Conservation (phyloP, 2,797 vertebrate species). For the Orestias chungarensis region DNA sequence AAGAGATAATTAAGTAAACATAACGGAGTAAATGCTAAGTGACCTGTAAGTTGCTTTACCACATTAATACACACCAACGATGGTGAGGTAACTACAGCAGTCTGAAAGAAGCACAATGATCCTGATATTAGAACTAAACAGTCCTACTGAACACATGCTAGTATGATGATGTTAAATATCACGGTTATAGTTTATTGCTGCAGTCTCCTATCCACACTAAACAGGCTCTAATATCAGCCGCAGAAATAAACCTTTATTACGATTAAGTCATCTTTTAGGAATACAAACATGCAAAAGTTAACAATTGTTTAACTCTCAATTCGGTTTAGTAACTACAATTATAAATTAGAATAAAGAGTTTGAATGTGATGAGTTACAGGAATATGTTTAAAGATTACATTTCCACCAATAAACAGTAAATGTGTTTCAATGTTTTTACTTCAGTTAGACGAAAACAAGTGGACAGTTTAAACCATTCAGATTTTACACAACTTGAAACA, state of each 20-base stretch:
- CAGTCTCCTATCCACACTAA: not conserved
- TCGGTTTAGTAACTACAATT: not conserved
- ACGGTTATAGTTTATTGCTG: not conserved
- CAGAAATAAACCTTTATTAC: not conserved
- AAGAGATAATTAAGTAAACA: too few species aligned
- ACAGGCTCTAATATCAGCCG: not conserved
- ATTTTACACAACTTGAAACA: slow-evolving; percentile 26
- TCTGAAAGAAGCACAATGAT: too few species aligned
- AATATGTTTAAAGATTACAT: not conserved
- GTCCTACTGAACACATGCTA: not conserved
- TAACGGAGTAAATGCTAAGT: too few species aligned
- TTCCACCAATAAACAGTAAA: not conserved
- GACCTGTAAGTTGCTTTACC: too few species aligned
- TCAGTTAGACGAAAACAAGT: slow-evolving; percentile 50
- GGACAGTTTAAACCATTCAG: too few species aligned
- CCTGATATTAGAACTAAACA: not conserved
- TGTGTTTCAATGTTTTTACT: slow-evolving; percentile 65
- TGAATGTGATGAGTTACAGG: not conserved
- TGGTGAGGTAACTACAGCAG: too few species aligned
- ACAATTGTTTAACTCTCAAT: not conserved
- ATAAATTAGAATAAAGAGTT: not conserved
- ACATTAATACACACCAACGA: too few species aligned
- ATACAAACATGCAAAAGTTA: not conserved
- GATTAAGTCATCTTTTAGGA: not conserved
- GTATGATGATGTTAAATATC: not conserved